Evolutionary conservation across 1,140 invertebrate species (phyloP), one percentile per base, ranked within the genome.

Genomic region (Penaeus indicus): DNA sequence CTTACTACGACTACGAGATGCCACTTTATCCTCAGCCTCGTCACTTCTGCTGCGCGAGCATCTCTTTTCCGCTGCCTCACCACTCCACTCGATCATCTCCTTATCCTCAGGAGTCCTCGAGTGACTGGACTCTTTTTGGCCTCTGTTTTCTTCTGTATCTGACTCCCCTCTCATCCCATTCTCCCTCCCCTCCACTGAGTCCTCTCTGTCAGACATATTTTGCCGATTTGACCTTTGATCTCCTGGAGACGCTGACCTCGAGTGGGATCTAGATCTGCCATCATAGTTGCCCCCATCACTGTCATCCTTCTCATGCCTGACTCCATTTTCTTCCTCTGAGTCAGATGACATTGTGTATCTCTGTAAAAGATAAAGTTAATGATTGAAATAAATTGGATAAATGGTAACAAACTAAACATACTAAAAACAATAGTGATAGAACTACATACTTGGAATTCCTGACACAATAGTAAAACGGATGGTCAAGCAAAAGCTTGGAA

Each of bases 261-360:
- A 88, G 25, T 67, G 47, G 25, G 85, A 84, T 27, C 81, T 83
- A 21, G 84, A 87, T 42, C 61, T 67, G 22, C 67, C 47, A 54
- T 89, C 78, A 47, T 84, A 89, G 5, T 13, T 32, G n/a, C 80
- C 81, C 19, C 81, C 72, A 67, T 84, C 82, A 60, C 86, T 83
- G 54, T 72, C 79, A 27, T 78, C 69, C n/a, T 85, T 81, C 10
- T 80, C 72, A 18, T 61, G 79, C 78, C 72, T 75, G 13, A 78
- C 81, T 22, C 60, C 75, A 72, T 86, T 89, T 38, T 89, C 84
- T 27, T 85, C 88, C 62, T 89, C 88, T 11, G 85, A 87, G 61
- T 87, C 85, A n/a, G 85, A 87, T 19, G 85, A 87, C 85, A 87
- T 87, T 54, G 54, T 54, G 54, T 54, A 16, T 13, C 54, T 54